Base-by-base conservation (phyloP, 2,888 invertebrate species). In the Hirtodrosophila duncani region DNA sequence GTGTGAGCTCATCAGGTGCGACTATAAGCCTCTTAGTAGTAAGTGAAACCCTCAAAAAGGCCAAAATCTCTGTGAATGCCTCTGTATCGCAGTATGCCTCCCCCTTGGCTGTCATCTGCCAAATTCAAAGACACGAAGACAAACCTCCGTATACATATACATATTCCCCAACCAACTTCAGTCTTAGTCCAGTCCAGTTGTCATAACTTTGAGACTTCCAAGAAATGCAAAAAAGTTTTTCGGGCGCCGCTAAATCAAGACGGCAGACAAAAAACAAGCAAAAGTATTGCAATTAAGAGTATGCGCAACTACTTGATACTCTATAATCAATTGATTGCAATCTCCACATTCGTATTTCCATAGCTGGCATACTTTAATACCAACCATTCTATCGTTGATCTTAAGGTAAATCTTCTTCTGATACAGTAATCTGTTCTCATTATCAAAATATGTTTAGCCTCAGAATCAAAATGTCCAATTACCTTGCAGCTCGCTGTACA, bases 161-260 rank as follows among this genome's bases (percentile, higher is more conserved):
- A n/a, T n/a, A n/a, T n/a, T n/a, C 17, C 38, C 31, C 10, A 23
- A 26, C 13, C 37, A 17, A 21, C 8, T 7, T 30, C 39, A 18
- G 5, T n/a, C 36, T 21, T 10, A 23, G 18, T 24, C 16, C 42
- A 13, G 5, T 26, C 26, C 51, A 70, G 71, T 60, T 67, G 79
- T 79, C 72, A 74, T 74, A 75, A 65, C 58, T 63, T 55, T 51
- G 29, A 36, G 29, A 49, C 24, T 80, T 80, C 81, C 69, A 48
- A 67, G 80, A 77, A 80, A 68, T 65, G 55, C 53, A 67, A 57
- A 70, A 37, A 38, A 44, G 52, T 51, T 58, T 49, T 38, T 30
- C 50, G 63, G 64, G 71, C 69, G 69, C 75, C 71, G 56, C 46
- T 37, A 29, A 80, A 75, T 75, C 74, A 67, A 75, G 72, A 51